A percentile compares a stretch with the other conserved stretches of the same genome.
Evolutionary conservation across 2,113 vertebrate species (phyloP).

Genomic region (Dasyprocta punctata): DNA sequence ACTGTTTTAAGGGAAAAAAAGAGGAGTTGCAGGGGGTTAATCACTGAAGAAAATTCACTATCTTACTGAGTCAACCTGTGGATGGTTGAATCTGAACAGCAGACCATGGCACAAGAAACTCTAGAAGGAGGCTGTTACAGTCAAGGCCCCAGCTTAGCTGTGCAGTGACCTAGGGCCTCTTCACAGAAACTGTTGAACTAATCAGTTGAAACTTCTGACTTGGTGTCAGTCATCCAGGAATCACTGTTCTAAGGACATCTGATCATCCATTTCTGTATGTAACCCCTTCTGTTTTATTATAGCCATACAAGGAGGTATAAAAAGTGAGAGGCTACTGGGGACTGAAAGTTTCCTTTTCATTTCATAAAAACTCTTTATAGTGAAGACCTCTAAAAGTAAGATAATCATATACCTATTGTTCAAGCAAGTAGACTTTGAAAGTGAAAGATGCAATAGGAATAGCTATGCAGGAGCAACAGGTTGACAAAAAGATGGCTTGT

Average conservation of each 20-base stretch:
- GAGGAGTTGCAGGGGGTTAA: accelerated
- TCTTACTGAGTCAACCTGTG: not conserved
- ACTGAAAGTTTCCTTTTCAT: not conserved
- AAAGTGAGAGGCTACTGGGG: not conserved
- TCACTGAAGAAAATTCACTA: not conserved
- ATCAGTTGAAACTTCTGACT: not conserved
- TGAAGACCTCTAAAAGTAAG: not conserved
- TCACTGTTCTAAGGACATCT: not conserved
- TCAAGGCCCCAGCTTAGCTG: not conserved
- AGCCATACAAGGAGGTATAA: not conserved
- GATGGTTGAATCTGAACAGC: not conserved
- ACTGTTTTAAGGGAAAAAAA: not conserved
- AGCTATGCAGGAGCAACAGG: not conserved
- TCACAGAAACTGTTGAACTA: not conserved
- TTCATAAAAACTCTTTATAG: not conserved
- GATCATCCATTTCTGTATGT: not conserved
- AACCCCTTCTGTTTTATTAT: not conserved
- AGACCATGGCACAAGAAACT: not conserved
- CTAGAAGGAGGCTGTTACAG: not conserved
- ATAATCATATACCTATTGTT: not conserved
- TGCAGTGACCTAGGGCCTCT: not conserved
- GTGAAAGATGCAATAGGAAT: not conserved
- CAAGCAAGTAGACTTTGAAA: not conserved
- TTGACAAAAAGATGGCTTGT: not conserved
- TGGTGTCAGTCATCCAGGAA: not conserved